Evolutionary conservation across 1,140 invertebrate genomes (phyloP).

Genomic region (Eciton burchellii): DNA sequence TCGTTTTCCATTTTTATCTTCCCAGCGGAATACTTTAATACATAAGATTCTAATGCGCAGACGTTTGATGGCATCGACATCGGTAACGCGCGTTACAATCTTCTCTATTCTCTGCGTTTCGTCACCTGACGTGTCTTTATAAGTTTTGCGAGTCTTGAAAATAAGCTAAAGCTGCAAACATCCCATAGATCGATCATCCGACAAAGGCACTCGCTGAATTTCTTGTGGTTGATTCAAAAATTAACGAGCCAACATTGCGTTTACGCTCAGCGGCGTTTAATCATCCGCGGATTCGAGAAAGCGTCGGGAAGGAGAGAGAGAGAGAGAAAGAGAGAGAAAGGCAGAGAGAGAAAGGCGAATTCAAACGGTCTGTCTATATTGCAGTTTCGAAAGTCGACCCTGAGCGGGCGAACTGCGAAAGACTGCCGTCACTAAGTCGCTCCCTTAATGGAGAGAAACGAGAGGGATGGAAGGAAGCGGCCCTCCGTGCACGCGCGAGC

Average conservation of each 20-base stretch:
- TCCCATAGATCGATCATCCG: too few species aligned
- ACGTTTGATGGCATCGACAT: too few species aligned
- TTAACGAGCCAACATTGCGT: neutral
- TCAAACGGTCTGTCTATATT: slow-evolving; percentile 51
- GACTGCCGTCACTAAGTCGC: slow-evolving; percentile 37
- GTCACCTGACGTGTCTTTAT: too few species aligned
- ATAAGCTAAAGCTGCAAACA: too few species aligned
- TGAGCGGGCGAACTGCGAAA: slow-evolving; percentile 36
- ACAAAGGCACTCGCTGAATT: neutral
- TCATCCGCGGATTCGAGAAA: slow-evolving; percentile 31
- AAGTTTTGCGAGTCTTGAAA: too few species aligned
- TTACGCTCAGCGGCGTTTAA: slow-evolving; percentile 27
- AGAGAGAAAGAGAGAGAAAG: slow-evolving; percentile 10
- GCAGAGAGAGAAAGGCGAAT: slow-evolving; percentile 32
- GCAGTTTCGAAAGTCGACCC: slow-evolving; percentile 9
- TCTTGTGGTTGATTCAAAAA: neutral
- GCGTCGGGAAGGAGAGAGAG: slow-evolving; percentile 13
- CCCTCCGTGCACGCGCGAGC: slow-evolving; percentile 14
- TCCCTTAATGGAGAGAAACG: slow-evolving; percentile 58
- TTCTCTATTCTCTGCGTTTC: too few species aligned
- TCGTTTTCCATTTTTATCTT: neutral
- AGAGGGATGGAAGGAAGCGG: slow-evolving; percentile 22
- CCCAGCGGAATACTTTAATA: too few species aligned
- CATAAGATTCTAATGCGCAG: too few species aligned
- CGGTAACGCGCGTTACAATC: too few species aligned